Percentiles rank a stretch among this genome's conserved stretches.
Evolutionary conservation across 2,797 vertebrate genomes (phyloP).

Genomic region (Xenopus petersii): DNA sequence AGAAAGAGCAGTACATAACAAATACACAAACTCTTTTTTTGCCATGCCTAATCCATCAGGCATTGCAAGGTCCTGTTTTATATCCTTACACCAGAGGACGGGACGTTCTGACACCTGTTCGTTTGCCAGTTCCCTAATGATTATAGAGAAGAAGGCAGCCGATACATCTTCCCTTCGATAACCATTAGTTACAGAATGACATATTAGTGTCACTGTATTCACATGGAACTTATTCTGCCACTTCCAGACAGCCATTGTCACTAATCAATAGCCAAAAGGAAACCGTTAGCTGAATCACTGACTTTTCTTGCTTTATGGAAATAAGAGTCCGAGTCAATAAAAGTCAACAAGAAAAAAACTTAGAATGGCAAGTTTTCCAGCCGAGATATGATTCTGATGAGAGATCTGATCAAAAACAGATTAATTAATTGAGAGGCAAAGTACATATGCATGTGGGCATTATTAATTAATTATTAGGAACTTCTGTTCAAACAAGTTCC

Average conservation of each 20-base stretch:
- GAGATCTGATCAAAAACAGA: no score
- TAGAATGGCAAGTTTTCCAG: no score
- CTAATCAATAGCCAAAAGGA: not conserved
- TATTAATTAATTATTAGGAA: no score
- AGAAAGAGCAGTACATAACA: constrained; percentile 2
- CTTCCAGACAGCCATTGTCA: not conserved
- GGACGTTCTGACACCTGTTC: constrained; percentile 39
- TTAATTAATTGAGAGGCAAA: no score
- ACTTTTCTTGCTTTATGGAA: not conserved
- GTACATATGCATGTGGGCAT: no score
- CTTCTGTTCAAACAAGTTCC: no score
- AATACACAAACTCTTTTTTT: constrained; percentile 22
- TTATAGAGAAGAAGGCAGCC: constrained; percentile 14
- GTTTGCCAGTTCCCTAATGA: constrained; percentile 35
- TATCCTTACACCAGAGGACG: constrained; percentile 28
- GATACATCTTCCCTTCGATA: constrained; percentile 37
- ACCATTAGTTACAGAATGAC: constrained; percentile 40
- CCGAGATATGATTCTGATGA: no score
- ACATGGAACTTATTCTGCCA: not conserved
- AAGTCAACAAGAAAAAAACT: not conserved
- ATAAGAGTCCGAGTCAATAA: not conserved
- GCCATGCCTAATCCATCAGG: constrained; percentile 32
- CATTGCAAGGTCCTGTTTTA: constrained; percentile 36
- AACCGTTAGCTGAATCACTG: not conserved
- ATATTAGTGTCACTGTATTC: constrained; percentile 18